A percentile compares a stretch with the other conserved stretches of the same genome.
Conservation (phyloP, 2,797 vertebrate genomes). For the Phoeniculus purpureus region DNA sequence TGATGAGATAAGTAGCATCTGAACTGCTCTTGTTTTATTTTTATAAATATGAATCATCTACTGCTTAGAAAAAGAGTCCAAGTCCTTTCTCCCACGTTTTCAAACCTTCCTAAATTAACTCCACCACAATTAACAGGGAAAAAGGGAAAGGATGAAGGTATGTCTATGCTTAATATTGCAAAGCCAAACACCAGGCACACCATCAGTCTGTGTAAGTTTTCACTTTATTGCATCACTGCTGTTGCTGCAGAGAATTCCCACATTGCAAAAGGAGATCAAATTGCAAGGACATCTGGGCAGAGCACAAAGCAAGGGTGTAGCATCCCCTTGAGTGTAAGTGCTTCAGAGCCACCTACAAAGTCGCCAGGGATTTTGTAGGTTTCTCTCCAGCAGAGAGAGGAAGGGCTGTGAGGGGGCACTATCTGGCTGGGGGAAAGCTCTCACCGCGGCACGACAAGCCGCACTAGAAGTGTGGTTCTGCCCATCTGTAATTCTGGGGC, state of each 20-base stretch:
- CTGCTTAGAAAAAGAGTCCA: neutral
- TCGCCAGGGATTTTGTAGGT: neutral
- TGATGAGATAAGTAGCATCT: neutral
- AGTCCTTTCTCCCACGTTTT: neutral
- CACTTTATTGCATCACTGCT: neutral
- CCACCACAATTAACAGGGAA: neutral
- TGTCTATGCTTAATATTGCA: neutral
- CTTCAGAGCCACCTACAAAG: neutral
- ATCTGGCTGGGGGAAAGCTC: neutral
- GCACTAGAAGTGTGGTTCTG: neutral
- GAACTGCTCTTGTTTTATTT: conserved; percentile 14
- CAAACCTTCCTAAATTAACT: neutral
- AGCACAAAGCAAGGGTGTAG: neutral
- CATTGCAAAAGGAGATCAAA: neutral
- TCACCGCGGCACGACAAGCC: neutral
- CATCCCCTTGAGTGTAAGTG: neutral
- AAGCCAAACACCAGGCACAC: neutral
- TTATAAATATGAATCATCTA: conserved; percentile 30
- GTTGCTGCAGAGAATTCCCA: neutral
- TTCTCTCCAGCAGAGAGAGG: neutral
- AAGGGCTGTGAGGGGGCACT: neutral
- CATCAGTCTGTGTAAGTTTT: neutral
- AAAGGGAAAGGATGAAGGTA: neutral
- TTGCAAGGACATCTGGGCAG: accelerated
- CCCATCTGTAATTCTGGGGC: neutral